Evolutionary conservation across 2,888 invertebrate species (phyloP).

Genomic region (Entomobrya proxima): DNA sequence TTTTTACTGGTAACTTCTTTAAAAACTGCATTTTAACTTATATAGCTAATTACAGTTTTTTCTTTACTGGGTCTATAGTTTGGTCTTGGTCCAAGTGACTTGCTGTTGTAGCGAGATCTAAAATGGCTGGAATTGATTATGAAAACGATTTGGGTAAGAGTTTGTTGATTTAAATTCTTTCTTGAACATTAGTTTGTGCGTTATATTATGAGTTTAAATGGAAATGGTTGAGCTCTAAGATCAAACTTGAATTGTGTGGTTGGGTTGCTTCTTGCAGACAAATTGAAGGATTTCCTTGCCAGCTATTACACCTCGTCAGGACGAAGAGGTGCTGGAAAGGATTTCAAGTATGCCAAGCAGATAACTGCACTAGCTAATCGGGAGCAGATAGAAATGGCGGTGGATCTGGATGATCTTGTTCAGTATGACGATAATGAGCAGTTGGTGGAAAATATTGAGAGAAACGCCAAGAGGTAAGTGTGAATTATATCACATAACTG

Average conservation of each 20-base stretch:
- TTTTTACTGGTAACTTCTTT: too few species aligned
- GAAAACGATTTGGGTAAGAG: constrained; percentile 82
- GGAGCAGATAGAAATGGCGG: constrained; percentile 87
- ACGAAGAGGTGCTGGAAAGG: constrained; percentile 82
- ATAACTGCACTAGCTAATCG: constrained; percentile 92
- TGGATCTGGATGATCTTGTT: constrained; percentile 92
- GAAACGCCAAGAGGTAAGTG: constrained; percentile 86
- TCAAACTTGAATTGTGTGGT: background rate
- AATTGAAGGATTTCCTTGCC: constrained; percentile 80
- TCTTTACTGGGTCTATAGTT: too few species aligned
- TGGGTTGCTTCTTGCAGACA: constrained; percentile 81
- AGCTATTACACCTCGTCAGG: constrained; percentile 48
- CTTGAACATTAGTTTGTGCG: too few species aligned
- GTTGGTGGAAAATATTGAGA: constrained; percentile 86
- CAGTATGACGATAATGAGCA: constrained; percentile 82
- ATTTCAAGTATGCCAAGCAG: constrained; percentile 91
- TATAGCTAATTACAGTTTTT: too few species aligned
- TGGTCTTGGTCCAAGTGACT: too few species aligned
- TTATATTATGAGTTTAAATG: too few species aligned
- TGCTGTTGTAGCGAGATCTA: background rate
- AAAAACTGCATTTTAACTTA: too few species aligned
- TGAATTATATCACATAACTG: background rate
- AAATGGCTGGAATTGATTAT: constrained; percentile 83
- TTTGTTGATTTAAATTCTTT: too few species aligned
- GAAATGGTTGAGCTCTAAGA: background rate